Evolutionary conservation across 1,140 invertebrate species (phyloP).

Genomic region (Eueides isabella): DNA sequence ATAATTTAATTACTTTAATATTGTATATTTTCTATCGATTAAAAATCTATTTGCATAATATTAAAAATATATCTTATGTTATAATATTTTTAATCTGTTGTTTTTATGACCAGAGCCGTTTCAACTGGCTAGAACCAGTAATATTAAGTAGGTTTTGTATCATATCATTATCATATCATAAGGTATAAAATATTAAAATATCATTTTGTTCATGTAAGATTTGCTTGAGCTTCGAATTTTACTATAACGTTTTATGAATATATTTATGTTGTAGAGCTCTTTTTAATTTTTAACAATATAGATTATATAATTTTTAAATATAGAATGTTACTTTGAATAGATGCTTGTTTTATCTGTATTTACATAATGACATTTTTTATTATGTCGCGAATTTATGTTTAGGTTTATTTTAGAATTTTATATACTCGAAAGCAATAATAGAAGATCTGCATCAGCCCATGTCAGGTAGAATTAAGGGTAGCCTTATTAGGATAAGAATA

Average conservation of each 20-base stretch:
- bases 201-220: slow-evolving; percentile 35
- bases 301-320: slow-evolving; percentile 24
- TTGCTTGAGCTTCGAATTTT: slow-evolving; percentile 36
- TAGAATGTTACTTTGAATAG: slow-evolving; percentile 18
- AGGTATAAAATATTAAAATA: slow-evolving; percentile 33
- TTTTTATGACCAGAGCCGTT: slow-evolving; percentile 52
- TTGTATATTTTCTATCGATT: neutral
- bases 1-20: too few relatives aligned
- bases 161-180: slow-evolving; percentile 80
- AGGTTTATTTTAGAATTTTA: neutral
- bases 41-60: neutral
- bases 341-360: slow-evolving; percentile 15
- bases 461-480: slow-evolving; percentile 65
- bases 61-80: neutral
- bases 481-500: slow-evolving; percentile 78
- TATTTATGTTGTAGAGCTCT: slow-evolving; percentile 7
- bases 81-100: slow-evolving; percentile 19
- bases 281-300: slow-evolving; percentile 17
- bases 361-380: neutral
- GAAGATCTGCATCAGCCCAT: slow-evolving; percentile 47
- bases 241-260: slow-evolving; percentile 21
- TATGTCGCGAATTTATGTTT: neutral
- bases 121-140: slow-evolving; percentile 65
- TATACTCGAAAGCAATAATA: slow-evolving; percentile 40
- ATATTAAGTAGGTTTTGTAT: slow-evolving; percentile 68